Conservation (phyloP, 2,888 invertebrate genomes). For the Amphipoea oculea region DNA sequence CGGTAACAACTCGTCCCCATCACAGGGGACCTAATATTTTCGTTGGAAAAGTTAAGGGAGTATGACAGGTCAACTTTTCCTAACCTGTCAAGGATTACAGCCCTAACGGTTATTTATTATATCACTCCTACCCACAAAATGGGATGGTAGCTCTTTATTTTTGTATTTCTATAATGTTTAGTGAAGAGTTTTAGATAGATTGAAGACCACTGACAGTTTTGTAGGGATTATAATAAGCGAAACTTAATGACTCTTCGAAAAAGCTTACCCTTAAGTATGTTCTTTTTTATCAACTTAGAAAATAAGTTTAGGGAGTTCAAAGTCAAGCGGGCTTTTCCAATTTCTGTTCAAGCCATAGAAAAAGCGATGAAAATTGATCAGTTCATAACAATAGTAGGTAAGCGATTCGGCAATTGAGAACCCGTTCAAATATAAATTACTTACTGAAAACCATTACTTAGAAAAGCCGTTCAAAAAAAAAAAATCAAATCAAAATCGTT, state of each 20-base stretch:
- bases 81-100: conserved; percentile 42
- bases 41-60: conserved; percentile 31
- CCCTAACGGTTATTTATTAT: conserved; percentile 51
- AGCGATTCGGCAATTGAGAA: background rate
- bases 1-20: background rate
- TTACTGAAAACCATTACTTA: background rate
- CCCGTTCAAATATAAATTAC: background rate
- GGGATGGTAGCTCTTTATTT: conserved; percentile 8
- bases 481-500: no score
- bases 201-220: background rate
- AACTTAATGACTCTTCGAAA: background rate
- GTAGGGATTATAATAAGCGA: background rate
- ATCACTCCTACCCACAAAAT: conserved; percentile 10
- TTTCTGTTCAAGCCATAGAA: background rate
- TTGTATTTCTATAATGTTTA: background rate
- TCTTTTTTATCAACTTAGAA: background rate
- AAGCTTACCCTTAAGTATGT: background rate
- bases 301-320: background rate
- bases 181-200: conserved; percentile 16
- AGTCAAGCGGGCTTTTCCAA: background rate
- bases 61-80: conserved; percentile 55
- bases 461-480: background rate
- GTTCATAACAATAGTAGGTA: background rate
- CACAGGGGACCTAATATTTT: conserved; percentile 45
- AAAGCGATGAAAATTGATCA: background rate